Conservation (phyloP, 2,113 vertebrate species). For the Centropristis striata region DNA sequence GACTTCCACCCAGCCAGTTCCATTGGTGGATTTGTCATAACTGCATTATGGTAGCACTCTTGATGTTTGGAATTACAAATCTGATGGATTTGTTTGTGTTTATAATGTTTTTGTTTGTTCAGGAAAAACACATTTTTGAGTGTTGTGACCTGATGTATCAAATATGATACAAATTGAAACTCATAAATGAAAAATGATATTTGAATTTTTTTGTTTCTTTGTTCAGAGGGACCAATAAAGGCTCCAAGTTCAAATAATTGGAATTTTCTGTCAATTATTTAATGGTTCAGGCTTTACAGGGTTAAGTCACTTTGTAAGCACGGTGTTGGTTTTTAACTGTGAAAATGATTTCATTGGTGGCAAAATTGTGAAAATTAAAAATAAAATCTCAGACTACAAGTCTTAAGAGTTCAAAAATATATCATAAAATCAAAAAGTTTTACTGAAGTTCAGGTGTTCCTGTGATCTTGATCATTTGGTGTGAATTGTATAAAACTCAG, state of each 20-base stretch:
- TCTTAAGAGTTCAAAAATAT: too few species aligned
- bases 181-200: background rate
- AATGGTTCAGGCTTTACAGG: too few species aligned
- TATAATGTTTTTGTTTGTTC: background rate
- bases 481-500: too few species aligned
- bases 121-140: too few species aligned
- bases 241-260: too few species aligned
- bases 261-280: too few species aligned
- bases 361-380: conserved; percentile 1
- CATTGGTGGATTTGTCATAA: too few species aligned
- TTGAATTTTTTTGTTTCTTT: background rate
- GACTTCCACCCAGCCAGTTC: too few species aligned
- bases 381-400: background rate
- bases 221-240: background rate
- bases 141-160: background rate
- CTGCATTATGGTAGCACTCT: too few species aligned
- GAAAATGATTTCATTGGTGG: conserved; percentile 4
- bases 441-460: too few species aligned
- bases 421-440: too few species aligned
- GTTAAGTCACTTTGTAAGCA: background rate
- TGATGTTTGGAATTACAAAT: background rate
- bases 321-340: background rate
- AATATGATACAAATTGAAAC: background rate
- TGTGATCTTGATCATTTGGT: too few species aligned
- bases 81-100: background rate